Evolutionary conservation across 2,113 vertebrate genomes (phyloP).

Genomic region (Leucosticte australis): DNA sequence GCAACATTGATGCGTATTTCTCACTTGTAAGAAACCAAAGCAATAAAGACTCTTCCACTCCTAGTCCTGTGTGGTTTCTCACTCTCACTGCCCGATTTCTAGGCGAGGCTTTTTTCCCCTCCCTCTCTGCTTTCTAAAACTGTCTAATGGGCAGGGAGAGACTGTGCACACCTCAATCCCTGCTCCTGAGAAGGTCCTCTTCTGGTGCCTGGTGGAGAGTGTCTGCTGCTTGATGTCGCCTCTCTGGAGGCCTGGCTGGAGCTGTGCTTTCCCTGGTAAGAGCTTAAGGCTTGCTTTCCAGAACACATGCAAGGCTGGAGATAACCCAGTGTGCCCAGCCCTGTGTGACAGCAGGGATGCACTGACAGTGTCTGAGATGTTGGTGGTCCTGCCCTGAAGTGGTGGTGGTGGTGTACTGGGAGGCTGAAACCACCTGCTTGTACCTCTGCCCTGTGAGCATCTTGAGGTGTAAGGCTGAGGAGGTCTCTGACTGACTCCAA

Average conservation of each 20-base stretch:
- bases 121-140: neutral
- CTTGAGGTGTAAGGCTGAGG: neutral
- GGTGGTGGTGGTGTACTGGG: neutral
- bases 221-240: neutral
- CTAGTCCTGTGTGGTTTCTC: neutral
- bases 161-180: rapidly evolving
- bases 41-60: conserved; percentile 52
- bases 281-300: neutral
- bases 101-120: neutral
- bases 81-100: neutral
- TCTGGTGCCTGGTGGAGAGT: neutral
- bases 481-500: neutral
- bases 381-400: neutral
- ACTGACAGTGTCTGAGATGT: neutral
- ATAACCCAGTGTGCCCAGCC: rapidly evolving
- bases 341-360: neutral
- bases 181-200: neutral
- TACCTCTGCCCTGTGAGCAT: neutral
- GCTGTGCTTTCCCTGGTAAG: neutral
- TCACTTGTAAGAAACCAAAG: conserved; percentile 41
- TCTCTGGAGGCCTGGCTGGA: neutral
- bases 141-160: neutral
- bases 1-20: neutral
- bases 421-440: neutral
- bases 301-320: neutral